phyloP scores from a whole-genome alignment of 2,113 vertebrate genomes.

The Psilopogon haemacephalus region DNA sequence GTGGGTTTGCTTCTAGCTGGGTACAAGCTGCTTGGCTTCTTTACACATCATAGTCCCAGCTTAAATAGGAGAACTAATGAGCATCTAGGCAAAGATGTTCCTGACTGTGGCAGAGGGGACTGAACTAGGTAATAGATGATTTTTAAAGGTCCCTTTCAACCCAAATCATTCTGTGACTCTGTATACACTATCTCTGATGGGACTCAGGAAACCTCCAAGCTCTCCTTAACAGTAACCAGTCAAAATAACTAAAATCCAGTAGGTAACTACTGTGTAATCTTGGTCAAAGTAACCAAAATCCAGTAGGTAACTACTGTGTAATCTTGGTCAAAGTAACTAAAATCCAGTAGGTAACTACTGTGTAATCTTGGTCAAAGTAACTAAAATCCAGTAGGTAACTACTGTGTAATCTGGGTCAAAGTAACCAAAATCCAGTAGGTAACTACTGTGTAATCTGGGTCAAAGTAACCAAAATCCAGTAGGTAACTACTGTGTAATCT shows the following conservation, averaged over 20 bases:
- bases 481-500: too few species aligned
- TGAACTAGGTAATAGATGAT: background rate
- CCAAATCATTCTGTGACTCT: background rate
- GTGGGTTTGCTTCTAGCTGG: background rate
- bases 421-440: too few species aligned
- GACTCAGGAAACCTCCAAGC: background rate
- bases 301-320: background rate
- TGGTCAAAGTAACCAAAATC: too few species aligned
- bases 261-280: background rate
- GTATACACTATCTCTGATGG: too few species aligned
- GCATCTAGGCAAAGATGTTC: background rate
- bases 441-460: background rate
- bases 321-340: too few species aligned
- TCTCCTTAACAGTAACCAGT: background rate
- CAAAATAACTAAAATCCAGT: background rate
- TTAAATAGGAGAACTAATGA: background rate
- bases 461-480: background rate
- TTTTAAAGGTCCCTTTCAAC: background rate
- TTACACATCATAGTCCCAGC: background rate
- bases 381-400: background rate
- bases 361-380: too few species aligned
- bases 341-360: background rate
- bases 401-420: background rate
- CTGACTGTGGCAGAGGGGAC: background rate
- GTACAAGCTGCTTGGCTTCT: background rate